phyloP scores from a whole-genome alignment of 2,113 vertebrate genomes.

The Tiliqua scincoides region DNA sequence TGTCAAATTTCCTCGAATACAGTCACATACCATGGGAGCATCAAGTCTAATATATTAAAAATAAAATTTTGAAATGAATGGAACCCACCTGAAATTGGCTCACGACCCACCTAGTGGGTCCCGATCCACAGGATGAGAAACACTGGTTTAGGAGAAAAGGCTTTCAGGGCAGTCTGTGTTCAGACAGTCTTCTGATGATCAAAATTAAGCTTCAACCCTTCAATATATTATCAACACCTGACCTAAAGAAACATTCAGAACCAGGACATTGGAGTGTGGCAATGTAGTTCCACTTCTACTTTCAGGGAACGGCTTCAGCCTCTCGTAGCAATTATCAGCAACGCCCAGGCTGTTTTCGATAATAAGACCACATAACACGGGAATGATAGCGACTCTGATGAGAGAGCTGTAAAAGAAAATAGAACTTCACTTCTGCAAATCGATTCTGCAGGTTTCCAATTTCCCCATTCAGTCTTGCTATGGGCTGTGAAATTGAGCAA shows the following conservation, averaged over 20 bases:
- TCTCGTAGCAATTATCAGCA: constrained; percentile 73
- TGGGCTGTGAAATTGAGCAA: constrained; percentile 89
- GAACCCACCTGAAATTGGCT: no score
- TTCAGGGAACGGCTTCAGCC: constrained; percentile 48
- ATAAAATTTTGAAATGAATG: no score
- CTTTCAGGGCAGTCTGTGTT: no score
- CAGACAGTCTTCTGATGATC: background rate
- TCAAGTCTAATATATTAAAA: no score
- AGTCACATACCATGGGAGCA: no score
- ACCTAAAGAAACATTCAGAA: constrained; percentile 16
- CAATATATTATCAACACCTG: background rate
- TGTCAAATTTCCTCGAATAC: no score
- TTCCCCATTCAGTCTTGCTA: constrained; percentile 78
- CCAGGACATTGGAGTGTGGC: background rate
- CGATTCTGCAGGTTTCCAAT: constrained; percentile 89
- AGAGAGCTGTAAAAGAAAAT: constrained; percentile 85
- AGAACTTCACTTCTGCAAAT: constrained; percentile 86
- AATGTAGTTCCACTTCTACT: constrained; percentile 40
- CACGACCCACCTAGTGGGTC: no score
- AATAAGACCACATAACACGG: constrained; percentile 74
- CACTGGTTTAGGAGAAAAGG: background rate
- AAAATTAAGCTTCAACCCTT: constrained; percentile 19
- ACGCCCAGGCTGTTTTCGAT: constrained; percentile 69
- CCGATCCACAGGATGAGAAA: no score
- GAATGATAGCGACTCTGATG: constrained; percentile 75